A percentile compares a stretch with the other conserved stretches of the same genome.
phyloP scores from a whole-genome alignment of 2,888 invertebrate species.

The Stictocephala bisonia region DNA sequence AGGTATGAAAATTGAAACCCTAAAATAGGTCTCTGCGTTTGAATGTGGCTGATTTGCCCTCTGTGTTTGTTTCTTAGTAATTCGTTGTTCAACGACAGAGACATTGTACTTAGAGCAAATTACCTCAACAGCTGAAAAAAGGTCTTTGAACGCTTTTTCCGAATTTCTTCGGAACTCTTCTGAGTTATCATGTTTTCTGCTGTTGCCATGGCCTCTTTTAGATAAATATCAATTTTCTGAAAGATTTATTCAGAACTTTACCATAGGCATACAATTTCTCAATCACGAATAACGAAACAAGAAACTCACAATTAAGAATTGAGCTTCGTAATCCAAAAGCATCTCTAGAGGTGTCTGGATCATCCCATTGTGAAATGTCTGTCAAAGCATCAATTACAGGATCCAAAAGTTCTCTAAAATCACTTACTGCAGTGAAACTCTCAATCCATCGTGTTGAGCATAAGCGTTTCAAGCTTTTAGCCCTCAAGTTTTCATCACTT shows the following conservation, averaged over 20 bases:
- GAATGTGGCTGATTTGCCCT: background rate
- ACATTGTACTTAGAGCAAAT: background rate
- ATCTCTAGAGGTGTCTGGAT: background rate
- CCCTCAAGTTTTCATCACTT: background rate
- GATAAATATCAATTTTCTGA: slow-evolving; percentile 34
- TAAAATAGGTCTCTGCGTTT: slow-evolving; percentile 22
- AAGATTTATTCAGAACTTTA: slow-evolving; percentile 12
- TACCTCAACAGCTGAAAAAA: slow-evolving; percentile 15
- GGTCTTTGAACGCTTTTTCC: slow-evolving; percentile 18
- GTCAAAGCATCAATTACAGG: slow-evolving; percentile 7
- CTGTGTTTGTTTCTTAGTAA: background rate
- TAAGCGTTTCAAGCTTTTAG: slow-evolving; percentile 14
- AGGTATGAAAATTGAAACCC: slow-evolving; percentile 37
- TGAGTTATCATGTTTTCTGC: slow-evolving; percentile 22
- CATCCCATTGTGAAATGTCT: background rate
- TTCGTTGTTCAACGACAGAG: background rate
- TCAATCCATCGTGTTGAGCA: background rate
- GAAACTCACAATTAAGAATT: slow-evolving; percentile 17
- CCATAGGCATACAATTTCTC: slow-evolving; percentile 31
- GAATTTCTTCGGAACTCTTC: slow-evolving; percentile 21
- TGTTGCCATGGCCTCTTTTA: slow-evolving; percentile 23
- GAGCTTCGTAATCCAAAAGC: background rate
- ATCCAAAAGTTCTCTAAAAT: slow-evolving; percentile 18
- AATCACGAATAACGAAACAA: slow-evolving; percentile 22
- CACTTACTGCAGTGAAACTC: slow-evolving; percentile 4